Evolutionary conservation across 2,797 vertebrate species (phyloP), one percentile per base, ranked within the genome.

Genomic region (Anas capensis): DNA sequence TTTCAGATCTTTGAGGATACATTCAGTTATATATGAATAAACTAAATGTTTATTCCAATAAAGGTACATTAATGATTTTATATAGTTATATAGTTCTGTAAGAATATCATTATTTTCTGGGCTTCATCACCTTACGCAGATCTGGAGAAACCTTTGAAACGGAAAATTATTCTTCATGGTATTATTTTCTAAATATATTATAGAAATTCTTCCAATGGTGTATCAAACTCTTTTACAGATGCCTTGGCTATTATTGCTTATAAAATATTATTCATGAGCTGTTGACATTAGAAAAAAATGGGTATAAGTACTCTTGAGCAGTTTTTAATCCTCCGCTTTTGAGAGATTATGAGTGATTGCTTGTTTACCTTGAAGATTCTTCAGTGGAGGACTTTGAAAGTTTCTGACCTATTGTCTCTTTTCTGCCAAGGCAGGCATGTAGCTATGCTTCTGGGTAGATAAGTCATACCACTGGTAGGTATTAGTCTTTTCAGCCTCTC

Each of bases 321-420:
- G 42, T 46, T 75, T 85, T 84, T 53, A 91, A 78, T 85, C 46
- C 51, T 80, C 33, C 46, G 7, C 13, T 73, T 91, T 80, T 49
- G 42, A 66, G 71, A 92, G 18, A 57, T 78, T 65, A 19, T 65
- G 34, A 64, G 34, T 36, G 65, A 48, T 60, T 84, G 46, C 61
- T 75, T 90, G 36, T 90, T 92, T 94, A 64, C 51, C 56, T 46
- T 64, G 31, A 92, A 80, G 69, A 42, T 90, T 86, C 44, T 89
- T 34, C 38, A 58, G 65, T 46, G 70, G 40, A 60, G 14, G 40
- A 53, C 72, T 89, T 72, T 66, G 27, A 54, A 88, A 69, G 53
- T 44, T 71, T 69, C 66, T 73, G 49, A 60, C 40, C 51, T 36
- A 19, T 69, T 90, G 29, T 78, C 26, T 70, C 64, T 48, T 1